Evolutionary conservation across 2,113 vertebrate genomes (phyloP), one percentile per base, ranked within the genome.

Genomic region (Hemiscyllium ocellatum): DNA sequence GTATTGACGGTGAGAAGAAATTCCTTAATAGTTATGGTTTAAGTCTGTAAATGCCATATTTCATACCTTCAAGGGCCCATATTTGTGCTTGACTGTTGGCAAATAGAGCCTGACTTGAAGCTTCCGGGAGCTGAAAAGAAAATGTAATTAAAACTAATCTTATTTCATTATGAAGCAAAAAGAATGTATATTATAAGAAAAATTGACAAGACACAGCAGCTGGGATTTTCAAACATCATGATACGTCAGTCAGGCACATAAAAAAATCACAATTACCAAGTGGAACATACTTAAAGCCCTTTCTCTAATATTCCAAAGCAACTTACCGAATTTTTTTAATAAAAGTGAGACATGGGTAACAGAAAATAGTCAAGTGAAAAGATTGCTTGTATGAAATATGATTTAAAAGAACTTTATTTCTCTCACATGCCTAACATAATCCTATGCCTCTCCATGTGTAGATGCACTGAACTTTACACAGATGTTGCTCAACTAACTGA

Each of bases 21-120:
- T 65, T 56, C 61, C 24, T 52, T 37, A 47, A 70, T 61, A 94
- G 6, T 68, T 56, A 66, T 94, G 26, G 24, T 56, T 70, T 68
- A 4, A 65, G 37, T 66, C 87, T 61, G 29, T 90, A 90, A 90
- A 90, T 33, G 33, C 12, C 68, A 26, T 3, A 70, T 70, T 47
- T 52, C 69, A 47, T 97, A 99, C 99, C 99, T 99, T 99, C 98
- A 96, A 99, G 97, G 96, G 99, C 99, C 99, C 99, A 99, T 96
- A 99, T 99, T 96, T 99, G 99, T 97, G 98, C 98, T 96, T 99
- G 99, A 95, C 98, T 97, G 96, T 99, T 99, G 95, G 98, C 98
- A 96, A 99, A 99, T 29, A 99, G 97, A 95, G 98, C 98, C 86
- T 99, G 98, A 97, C 99, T 99, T 19, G 98, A 99, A 4, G 99